Evolutionary conservation across 2,797 vertebrate species (phyloP).

Genomic region (Smutsia temminckii): DNA sequence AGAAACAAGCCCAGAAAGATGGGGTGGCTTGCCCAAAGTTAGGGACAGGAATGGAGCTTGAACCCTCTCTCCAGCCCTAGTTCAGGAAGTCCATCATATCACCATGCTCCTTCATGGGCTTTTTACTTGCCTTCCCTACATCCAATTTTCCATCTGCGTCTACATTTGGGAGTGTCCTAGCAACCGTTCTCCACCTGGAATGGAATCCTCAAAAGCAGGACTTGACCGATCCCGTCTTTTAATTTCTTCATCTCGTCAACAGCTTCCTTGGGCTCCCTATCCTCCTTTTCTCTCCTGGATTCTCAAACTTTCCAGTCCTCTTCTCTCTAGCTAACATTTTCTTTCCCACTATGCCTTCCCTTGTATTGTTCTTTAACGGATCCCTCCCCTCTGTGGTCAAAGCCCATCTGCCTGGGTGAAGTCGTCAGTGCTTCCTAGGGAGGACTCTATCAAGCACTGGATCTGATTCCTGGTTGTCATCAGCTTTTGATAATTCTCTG

Average conservation of each 20-base stretch:
- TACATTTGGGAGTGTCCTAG: no score
- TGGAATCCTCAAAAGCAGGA: background rate
- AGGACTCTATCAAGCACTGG: background rate
- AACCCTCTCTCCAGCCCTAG: background rate
- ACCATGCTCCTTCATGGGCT: background rate
- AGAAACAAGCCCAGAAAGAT: slow-evolving; percentile 10
- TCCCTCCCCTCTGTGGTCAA: slow-evolving; percentile 21
- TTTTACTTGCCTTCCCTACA: background rate
- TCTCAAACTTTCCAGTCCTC: slow-evolving; percentile 28
- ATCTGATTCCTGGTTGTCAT: background rate
- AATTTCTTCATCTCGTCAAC: background rate
- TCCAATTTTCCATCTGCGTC: background rate
- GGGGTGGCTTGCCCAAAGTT: background rate
- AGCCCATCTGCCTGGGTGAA: slow-evolving; percentile 1
- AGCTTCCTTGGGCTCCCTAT: background rate
- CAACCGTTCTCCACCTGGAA: background rate
- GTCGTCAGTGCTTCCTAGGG: slow-evolving; percentile 15
- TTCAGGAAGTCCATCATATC: background rate
- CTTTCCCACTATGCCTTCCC: background rate
- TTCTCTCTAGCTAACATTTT: slow-evolving; percentile 24
- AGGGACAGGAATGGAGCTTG: background rate
- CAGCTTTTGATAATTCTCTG: slow-evolving; percentile 39
- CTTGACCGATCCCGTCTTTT: background rate
- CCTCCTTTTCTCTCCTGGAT: background rate
- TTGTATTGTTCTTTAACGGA: background rate